Percentiles rank a stretch among this genome's conserved stretches.
Conservation (phyloP, 2,797 vertebrate species). For the Amniataba percoides region DNA sequence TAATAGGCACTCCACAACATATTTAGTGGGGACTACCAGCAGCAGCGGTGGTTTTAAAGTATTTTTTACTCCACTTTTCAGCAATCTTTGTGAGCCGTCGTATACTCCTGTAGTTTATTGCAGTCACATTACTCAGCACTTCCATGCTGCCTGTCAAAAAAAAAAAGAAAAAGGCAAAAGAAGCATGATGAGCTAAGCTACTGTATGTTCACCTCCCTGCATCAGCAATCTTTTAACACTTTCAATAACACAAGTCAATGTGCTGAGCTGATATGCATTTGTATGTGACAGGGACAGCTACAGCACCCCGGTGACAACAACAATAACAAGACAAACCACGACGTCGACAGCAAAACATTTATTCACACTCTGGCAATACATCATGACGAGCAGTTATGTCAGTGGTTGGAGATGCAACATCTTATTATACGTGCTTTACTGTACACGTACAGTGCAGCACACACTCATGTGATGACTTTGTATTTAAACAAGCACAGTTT, state of each 20-base stretch:
- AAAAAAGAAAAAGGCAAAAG: slow-evolving; percentile 16
- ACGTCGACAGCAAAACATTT: slow-evolving; percentile 60
- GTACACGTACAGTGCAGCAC: neutral
- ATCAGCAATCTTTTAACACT: slow-evolving; percentile 70
- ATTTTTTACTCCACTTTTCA: slow-evolving; percentile 40
- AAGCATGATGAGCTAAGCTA: slow-evolving; percentile 65
- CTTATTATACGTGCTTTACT: slow-evolving; percentile 34
- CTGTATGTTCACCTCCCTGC: slow-evolving; percentile 61
- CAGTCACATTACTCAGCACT: slow-evolving; percentile 80
- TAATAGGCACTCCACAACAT: slow-evolving; percentile 22
- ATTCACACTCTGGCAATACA: slow-evolving; percentile 51
- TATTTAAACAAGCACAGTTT: slow-evolving; percentile 7
- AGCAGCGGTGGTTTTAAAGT: slow-evolving; percentile 51
- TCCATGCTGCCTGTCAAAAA: slow-evolving; percentile 71
- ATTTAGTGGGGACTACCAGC: slow-evolving; percentile 54
- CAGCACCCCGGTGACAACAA: slow-evolving; percentile 41
- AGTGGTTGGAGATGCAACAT: slow-evolving; percentile 39
- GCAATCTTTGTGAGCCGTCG: slow-evolving; percentile 41
- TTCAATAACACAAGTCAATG: slow-evolving; percentile 61
- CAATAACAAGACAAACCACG: slow-evolving; percentile 62
- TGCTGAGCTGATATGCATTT: slow-evolving; percentile 44
- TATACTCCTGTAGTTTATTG: slow-evolving; percentile 61
- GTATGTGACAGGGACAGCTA: slow-evolving; percentile 61
- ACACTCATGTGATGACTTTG: slow-evolving; percentile 17
- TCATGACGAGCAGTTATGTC: slow-evolving; percentile 51